phyloP scores from a whole-genome alignment of 2,797 vertebrate genomes.

The Melanotaenia boesemani region DNA sequence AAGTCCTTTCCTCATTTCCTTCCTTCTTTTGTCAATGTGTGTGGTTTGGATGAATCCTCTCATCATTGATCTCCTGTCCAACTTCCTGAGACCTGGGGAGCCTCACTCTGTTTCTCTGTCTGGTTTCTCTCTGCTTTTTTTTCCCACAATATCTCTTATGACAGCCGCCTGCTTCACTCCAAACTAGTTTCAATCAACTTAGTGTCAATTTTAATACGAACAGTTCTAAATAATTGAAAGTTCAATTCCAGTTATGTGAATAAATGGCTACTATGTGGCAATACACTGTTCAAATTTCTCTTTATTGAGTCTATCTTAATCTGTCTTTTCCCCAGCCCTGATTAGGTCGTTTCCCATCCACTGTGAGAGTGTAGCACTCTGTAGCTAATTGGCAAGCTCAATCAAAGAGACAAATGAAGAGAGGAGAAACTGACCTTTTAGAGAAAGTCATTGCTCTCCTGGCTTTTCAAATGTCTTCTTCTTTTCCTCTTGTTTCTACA shows the following conservation, averaged over 20 bases:
- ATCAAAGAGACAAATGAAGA: slow-evolving; percentile 83
- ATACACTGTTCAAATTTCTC: slow-evolving; percentile 32
- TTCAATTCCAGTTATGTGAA: slow-evolving; percentile 32
- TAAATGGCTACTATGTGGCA: slow-evolving; percentile 16
- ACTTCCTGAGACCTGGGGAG: slow-evolving; percentile 38
- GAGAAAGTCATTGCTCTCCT: slow-evolving; percentile 61
- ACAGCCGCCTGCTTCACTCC: slow-evolving; percentile 5
- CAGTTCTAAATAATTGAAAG: slow-evolving; percentile 28
- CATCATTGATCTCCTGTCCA: slow-evolving; percentile 72
- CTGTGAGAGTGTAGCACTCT: slow-evolving; percentile 62
- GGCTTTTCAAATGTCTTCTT: slow-evolving; percentile 45
- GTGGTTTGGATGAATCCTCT: slow-evolving; percentile 54
- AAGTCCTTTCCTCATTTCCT: slow-evolving; percentile 43
- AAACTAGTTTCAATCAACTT: slow-evolving; percentile 24
- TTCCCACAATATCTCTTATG: slow-evolving; percentile 1
- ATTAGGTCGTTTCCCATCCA: slow-evolving; percentile 80
- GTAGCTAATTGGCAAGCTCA: slow-evolving; percentile 83
- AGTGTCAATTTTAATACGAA: slow-evolving; percentile 15
- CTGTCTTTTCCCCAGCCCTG: slow-evolving; percentile 52
- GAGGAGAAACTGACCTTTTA: slow-evolving; percentile 81
- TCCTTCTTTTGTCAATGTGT: slow-evolving; percentile 48
- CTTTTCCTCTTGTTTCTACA: slow-evolving; percentile 33
- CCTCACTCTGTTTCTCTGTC: slow-evolving; percentile 7
- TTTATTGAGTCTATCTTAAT: slow-evolving; percentile 29
- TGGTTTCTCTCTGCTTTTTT: slow-evolving; percentile 22